Conservation (phyloP, 2,113 vertebrate species). For the Myanophis thanlyinensis region DNA sequence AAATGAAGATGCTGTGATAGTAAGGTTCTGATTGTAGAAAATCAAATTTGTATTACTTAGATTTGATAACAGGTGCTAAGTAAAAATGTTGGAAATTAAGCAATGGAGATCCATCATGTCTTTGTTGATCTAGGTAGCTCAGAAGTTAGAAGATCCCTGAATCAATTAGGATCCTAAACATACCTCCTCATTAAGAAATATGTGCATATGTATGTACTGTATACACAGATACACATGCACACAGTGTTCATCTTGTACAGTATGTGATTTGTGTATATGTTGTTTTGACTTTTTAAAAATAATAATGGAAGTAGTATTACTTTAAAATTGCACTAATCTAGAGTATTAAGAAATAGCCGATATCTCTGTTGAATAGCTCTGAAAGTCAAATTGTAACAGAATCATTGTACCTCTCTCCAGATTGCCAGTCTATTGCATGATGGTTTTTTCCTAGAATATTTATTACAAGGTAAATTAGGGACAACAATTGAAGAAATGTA, state of each 20-base stretch:
- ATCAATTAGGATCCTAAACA: background rate
- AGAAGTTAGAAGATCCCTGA: background rate
- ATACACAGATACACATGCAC: background rate
- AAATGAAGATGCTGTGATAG: background rate
- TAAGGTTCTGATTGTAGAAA: background rate
- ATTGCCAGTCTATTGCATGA: background rate
- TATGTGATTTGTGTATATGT: background rate
- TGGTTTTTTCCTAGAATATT: background rate
- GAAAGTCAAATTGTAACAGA: background rate
- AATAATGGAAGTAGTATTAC: background rate
- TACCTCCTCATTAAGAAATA: background rate
- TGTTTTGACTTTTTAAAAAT: background rate
- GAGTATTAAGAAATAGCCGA: background rate
- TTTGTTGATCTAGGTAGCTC: background rate
- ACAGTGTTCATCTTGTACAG: background rate
- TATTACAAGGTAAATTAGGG: background rate
- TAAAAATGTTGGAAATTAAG: background rate
- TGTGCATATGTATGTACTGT: background rate
- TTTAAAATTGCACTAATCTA: background rate
- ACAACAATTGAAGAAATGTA: background rate
- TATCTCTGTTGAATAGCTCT: background rate
- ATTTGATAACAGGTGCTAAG: background rate
- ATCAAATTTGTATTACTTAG: background rate
- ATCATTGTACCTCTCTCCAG: background rate
- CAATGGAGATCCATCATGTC: background rate